Evolutionary conservation across 2,888 invertebrate species (phyloP).

Genomic region (Anthoptus insignis): DNA sequence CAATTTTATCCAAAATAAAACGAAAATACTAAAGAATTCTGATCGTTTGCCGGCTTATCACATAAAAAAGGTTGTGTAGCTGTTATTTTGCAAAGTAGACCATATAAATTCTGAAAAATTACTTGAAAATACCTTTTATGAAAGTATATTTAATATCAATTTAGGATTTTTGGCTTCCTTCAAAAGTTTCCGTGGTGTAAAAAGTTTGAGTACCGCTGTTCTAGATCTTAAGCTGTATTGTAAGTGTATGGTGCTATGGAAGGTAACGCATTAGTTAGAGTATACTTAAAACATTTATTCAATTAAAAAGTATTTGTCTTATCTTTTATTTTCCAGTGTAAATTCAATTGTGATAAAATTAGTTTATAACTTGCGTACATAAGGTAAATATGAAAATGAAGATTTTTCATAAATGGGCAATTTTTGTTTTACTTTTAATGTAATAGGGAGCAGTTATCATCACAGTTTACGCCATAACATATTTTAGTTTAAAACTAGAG

Average conservation of each 20-base stretch:
- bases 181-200: no score
- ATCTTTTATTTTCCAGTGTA: not conserved
- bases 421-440: not conserved
- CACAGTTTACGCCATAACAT: not conserved
- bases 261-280: not conserved
- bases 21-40: no score
- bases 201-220: no score
- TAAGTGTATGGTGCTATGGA: constrained; percentile 2
- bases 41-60: no score
- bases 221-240: no score
- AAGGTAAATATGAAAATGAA: not conserved
- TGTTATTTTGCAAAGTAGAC: no score
- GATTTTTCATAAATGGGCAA: not conserved
- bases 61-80: no score
- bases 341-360: constrained; percentile 5
- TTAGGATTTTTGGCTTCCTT: no score
- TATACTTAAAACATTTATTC: not conserved
- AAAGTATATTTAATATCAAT: no score
- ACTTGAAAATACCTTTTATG: no score
- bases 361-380: not conserved
- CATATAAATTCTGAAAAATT: no score
- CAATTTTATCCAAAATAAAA: no score
- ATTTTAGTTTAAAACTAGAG: not conserved
- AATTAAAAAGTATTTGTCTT: not conserved
- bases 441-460: not conserved